A percentile compares a stretch with the other conserved stretches of the same genome.
Conservation (phyloP, 1,140 invertebrate genomes). For the Cherax destructor region DNA sequence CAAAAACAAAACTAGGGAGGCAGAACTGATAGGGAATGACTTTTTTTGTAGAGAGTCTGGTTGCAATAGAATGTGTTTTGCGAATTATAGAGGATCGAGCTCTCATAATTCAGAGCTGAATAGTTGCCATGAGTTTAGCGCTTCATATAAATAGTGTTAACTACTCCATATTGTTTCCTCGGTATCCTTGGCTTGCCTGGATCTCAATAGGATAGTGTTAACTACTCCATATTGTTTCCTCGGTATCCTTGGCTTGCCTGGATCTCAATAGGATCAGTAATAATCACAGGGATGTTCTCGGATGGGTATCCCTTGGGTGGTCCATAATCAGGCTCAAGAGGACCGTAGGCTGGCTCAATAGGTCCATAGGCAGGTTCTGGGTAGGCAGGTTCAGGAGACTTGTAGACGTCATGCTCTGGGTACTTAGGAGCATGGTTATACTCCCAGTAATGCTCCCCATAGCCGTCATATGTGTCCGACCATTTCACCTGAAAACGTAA, state of each 20-base stretch:
- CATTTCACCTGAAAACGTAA: conserved; percentile 73
- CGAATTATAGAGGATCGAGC: too few species aligned
- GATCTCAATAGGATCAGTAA: background rate
- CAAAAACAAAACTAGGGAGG: too few species aligned
- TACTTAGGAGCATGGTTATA: conserved; percentile 75
- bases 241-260: background rate
- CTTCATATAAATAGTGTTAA: background rate
- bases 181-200: background rate
- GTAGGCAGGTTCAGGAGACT: conserved; percentile 56
- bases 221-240: too few species aligned
- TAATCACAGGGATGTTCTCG: conserved; percentile 31
- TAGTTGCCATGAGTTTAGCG: background rate
- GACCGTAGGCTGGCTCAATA: conserved; percentile 10
- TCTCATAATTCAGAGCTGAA: too few species aligned
- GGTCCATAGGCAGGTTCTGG: conserved; percentile 28
- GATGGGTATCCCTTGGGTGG: conserved; percentile 46
- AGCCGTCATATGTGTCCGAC: conserved; percentile 74
- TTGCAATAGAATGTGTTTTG: too few species aligned
- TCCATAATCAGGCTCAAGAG: background rate
- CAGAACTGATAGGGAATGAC: too few species aligned
- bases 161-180: too few species aligned
- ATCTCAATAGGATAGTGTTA: background rate
- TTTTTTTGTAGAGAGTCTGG: too few species aligned
- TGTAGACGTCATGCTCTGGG: conserved; percentile 48
- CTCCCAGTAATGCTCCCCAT: conserved; percentile 75